Percentiles rank a stretch among this genome's conserved stretches.
Evolutionary conservation across 2,888 invertebrate species (phyloP).

Genomic region (Hydriomena furcata): DNA sequence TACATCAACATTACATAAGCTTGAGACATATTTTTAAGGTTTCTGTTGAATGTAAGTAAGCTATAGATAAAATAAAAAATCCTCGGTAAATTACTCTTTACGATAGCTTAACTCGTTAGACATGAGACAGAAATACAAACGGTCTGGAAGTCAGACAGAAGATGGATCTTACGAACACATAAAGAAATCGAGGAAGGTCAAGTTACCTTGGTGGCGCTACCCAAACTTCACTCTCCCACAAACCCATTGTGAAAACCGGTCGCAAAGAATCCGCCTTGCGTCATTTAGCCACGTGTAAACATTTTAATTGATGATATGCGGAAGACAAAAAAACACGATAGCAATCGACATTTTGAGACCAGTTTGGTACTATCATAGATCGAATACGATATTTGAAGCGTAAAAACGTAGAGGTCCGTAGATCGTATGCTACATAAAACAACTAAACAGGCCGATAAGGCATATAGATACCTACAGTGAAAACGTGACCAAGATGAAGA

Average conservation of each 20-base stretch:
- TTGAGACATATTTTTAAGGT: no score
- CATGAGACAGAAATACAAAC: background rate
- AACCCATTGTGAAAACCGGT: constrained; percentile 73
- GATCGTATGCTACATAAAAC: constrained; percentile 4
- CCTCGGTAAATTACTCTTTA: no score
- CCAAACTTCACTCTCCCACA: constrained; percentile 67
- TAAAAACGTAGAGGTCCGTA: constrained; percentile 27
- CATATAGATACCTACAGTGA: no score
- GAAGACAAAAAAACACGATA: constrained; percentile 70
- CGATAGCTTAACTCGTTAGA: no score
- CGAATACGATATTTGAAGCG: constrained; percentile 40
- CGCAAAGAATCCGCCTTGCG: constrained; percentile 70
- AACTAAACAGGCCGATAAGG: background rate
- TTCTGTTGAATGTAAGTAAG: no score
- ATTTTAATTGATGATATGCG: constrained; percentile 80
- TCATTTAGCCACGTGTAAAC: constrained; percentile 77
- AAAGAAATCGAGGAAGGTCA: constrained; percentile 46
- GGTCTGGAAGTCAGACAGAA: background rate
- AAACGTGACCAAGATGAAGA: no score
- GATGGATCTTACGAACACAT: background rate
- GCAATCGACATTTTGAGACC: constrained; percentile 57
- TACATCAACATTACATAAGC: no score
- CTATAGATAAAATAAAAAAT: no score
- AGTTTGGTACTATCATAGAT: constrained; percentile 46
- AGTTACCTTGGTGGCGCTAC: constrained; percentile 65